Base-by-base conservation (phyloP, 2,888 invertebrate genomes). In the Phyllotreta striolata region DNA sequence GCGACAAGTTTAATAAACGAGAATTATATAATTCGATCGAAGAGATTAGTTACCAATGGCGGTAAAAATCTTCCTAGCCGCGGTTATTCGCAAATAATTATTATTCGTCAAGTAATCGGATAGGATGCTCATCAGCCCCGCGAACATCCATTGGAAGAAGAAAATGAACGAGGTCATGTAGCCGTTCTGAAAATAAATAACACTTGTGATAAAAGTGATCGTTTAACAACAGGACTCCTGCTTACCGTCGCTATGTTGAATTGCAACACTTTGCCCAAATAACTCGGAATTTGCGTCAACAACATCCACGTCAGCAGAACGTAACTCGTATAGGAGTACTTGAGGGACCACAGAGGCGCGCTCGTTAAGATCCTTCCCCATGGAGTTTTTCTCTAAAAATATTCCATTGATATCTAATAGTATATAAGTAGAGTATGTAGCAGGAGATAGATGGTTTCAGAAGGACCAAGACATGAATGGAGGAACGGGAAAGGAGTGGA, bases 161-260 rank as follows among this genome's bases (percentile, higher is more conserved):
- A 93, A 92, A 0, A 91, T 91, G 35, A 91, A 76, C 0, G 90
- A 86, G 0, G 91, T 91, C 0, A 90, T 76, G 6, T 87, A 71
- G 1, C 90, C 90, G 73, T 89, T 90, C 85, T 88, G 78, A n/a
- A 81, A 83, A 52, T 40, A 7, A 37, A n/a, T 10, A 41, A 41
- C 2, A n/a, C 4, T 40, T 43, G 40, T 7, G 12, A 6, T 3
- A 6, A 41, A 10, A 35, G 12, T 49, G 1, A 71, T 24, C 4
- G 4, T 24, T 24, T 24, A 24, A 24, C 4, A 24, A 4, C 24
- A 24, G 24, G 24, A 24, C 4, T 24, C 4, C 2, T 24, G 2
- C 74, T 71, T 69, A 91, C 91, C 69, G 86, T 81, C 77, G 89
- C 87, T 34, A 93, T 89, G 62, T 93, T 85, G 71, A 88, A 90